These are phyloP conservation scores for Cydia strobilella DNA, from an alignment of 1,140 invertebrate genomes.

Conservation along the genomic window DNA sequence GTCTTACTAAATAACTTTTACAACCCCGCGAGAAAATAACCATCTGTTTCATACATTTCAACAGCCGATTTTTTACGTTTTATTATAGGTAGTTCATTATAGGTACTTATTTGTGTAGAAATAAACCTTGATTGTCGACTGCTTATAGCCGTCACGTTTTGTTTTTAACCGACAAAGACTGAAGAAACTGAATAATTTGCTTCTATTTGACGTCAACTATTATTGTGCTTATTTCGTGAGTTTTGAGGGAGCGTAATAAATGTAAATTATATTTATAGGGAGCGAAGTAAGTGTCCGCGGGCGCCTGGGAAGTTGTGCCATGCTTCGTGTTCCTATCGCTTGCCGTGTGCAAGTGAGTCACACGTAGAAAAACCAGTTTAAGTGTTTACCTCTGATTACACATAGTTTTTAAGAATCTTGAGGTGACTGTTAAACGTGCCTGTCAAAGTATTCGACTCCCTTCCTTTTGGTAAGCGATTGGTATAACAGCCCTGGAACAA, in stretches of 20 bases:
- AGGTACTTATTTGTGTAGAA: no score
- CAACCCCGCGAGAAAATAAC: no score
- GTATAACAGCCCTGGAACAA: constrained; percentile 47
- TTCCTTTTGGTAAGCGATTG: not conserved
- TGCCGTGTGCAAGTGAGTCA: not conserved
- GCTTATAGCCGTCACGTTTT: not conserved
- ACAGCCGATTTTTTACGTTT: no score
- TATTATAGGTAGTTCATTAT: no score
- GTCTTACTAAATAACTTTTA: no score
- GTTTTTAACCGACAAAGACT: constrained; percentile 1
- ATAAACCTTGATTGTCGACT: not conserved
- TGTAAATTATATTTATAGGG: constrained; percentile 71
- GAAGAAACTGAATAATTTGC: constrained; percentile 31
- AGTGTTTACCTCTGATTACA: not conserved
- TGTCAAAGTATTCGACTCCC: not conserved
- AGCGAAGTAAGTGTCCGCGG: constrained; percentile 58
- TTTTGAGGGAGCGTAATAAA: constrained; percentile 51
- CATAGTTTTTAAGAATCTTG: not conserved
- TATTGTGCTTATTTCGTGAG: constrained; percentile 40
- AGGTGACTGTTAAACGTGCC: not conserved
- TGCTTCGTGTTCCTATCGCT: not conserved
- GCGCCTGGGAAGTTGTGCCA: constrained; percentile 61
- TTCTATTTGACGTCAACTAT: constrained; percentile 31
- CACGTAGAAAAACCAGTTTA: not conserved
- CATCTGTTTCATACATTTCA: no score